phyloP scores from a whole-genome alignment of 2,113 vertebrate species.

The Oncorhynchus kisutch region DNA sequence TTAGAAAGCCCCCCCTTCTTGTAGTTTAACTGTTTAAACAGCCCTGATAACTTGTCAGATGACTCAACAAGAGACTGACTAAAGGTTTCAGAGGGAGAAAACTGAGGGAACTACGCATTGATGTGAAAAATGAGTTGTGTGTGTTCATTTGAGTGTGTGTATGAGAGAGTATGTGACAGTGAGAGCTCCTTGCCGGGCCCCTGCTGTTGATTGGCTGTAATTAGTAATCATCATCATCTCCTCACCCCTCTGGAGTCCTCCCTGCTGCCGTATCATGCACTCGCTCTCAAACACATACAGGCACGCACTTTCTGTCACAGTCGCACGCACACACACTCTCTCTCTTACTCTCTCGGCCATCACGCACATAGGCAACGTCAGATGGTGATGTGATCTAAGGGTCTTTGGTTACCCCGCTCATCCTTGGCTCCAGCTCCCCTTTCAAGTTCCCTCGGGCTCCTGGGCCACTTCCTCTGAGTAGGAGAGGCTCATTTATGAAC shows the following conservation, averaged over 20 bases:
- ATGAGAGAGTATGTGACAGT: neutral
- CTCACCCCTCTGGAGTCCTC: neutral
- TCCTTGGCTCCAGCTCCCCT: slow-evolving; percentile 18
- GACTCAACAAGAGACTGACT: too few relatives aligned
- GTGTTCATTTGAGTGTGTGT: slow-evolving; percentile 10
- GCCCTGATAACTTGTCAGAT: too few relatives aligned
- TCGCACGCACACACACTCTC: neutral
- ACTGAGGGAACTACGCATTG: too few relatives aligned
- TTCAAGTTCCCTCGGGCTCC: slow-evolving; percentile 48
- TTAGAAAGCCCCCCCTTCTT: too few relatives aligned
- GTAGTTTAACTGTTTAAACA: too few relatives aligned
- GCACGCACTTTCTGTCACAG: neutral
- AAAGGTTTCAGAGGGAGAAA: too few relatives aligned
- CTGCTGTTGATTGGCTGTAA: slow-evolving; percentile 16
- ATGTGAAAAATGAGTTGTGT: neutral
- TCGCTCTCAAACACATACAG: neutral
- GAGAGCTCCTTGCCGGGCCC: neutral
- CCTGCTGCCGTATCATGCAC: slow-evolving; percentile 1
- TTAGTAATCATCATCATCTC: slow-evolving; percentile 14
- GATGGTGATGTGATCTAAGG: slow-evolving; percentile 43
- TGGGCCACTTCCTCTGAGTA: slow-evolving; percentile 26
- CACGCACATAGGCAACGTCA: slow-evolving; percentile 8
- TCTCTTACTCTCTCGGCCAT: neutral
- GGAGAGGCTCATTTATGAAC: too few relatives aligned
- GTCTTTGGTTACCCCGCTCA: slow-evolving; percentile 6